Conservation (phyloP, 2,888 invertebrate species). For the Chalcis sispes region DNA sequence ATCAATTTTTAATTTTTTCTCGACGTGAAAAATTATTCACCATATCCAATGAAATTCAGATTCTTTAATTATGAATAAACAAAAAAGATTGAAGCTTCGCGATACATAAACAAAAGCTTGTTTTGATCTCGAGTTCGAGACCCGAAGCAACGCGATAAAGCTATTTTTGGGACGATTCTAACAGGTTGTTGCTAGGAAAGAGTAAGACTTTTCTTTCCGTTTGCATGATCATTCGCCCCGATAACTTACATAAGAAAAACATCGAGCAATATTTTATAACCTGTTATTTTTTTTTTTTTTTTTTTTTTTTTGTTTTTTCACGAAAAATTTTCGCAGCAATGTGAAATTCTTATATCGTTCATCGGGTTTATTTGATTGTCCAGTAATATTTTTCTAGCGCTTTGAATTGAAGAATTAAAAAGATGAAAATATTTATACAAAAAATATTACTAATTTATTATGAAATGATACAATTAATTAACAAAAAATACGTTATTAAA, state of each 20-base stretch:
- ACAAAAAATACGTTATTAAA: too few relatives aligned
- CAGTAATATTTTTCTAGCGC: too few relatives aligned
- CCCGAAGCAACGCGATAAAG: not conserved
- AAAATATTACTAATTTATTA: too few relatives aligned
- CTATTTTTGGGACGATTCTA: conserved; percentile 40
- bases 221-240: conserved; percentile 2
- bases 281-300: not conserved
- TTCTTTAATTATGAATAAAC: not conserved
- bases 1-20: too few relatives aligned
- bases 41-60: too few relatives aligned
- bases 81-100: not conserved
- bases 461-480: too few relatives aligned
- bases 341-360: too few relatives aligned
- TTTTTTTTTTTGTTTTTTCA: not conserved
- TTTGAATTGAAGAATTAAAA: too few relatives aligned
- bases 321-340: not conserved
- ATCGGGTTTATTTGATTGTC: too few relatives aligned
- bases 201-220: not conserved
- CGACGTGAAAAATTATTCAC: too few relatives aligned
- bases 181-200: conserved; percentile 45
- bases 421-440: too few relatives aligned
- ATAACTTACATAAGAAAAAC: conserved; percentile 16
- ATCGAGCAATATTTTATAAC: not conserved
- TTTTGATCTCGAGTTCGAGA: conserved; percentile 25
- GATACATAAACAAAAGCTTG: conserved; percentile 15